These are phyloP conservation scores for Aphelenchoides bicaudatus DNA, from an alignment of 2,888 invertebrate genomes.

Conservation along the genomic window DNA sequence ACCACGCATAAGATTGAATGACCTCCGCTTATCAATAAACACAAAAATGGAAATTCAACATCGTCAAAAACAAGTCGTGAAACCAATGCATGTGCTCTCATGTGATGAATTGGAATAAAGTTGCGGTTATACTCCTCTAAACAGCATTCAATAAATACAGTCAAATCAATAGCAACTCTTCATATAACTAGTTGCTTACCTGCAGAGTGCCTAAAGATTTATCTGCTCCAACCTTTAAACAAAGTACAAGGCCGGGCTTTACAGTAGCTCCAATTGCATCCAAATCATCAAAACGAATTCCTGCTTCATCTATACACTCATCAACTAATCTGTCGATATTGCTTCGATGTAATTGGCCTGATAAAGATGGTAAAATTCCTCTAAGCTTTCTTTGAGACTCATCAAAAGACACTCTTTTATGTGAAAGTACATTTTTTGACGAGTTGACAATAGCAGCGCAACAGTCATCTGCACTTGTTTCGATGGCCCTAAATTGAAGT, in stretches of 20 bases:
- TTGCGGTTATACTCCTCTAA: conserved; percentile 64
- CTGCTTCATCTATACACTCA: conserved; percentile 36
- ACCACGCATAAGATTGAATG: conserved; percentile 48
- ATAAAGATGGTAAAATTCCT: conserved; percentile 45
- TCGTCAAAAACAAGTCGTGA: conserved; percentile 67
- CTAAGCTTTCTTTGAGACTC: conserved; percentile 34
- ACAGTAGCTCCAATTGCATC: conserved; percentile 52
- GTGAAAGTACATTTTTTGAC: conserved; percentile 18
- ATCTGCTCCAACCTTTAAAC: conserved; percentile 52
- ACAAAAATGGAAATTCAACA: conserved; percentile 48
- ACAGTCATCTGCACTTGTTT: conserved; percentile 58
- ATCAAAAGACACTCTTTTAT: conserved; percentile 13
- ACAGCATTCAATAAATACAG: too few relatives aligned
- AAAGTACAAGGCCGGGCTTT: conserved; percentile 54
- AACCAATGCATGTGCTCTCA: conserved; percentile 95
- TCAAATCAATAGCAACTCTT: neutral
- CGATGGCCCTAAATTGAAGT: too few relatives aligned
- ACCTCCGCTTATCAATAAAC: conserved; percentile 54
- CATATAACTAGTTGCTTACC: too few relatives aligned
- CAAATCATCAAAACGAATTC: conserved; percentile 36
- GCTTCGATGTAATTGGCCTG: conserved; percentile 34
- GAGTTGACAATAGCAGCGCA: conserved; percentile 46
- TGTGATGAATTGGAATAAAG: conserved; percentile 92
- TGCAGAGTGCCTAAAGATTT: too few relatives aligned
- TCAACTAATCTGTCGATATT: conserved; percentile 42